Evolutionary conservation across 92 coral and sea anemone species (phyloP), one percentile per base, ranked within the genome.

Genomic region (Parazoanthus swiftii): DNA sequence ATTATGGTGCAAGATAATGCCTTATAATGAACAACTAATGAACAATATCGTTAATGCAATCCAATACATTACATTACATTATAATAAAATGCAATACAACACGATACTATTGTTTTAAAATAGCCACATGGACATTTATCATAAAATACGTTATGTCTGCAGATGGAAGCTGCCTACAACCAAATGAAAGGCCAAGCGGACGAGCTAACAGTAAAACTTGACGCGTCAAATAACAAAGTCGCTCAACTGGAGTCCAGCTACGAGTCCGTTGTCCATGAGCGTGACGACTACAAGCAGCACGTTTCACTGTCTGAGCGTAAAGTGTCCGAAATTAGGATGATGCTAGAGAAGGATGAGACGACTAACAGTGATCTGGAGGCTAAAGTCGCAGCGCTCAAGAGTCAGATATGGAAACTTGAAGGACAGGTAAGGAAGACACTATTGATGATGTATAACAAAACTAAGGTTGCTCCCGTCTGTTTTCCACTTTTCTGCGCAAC

Each of bases 291-390:
- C 79, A 86, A 81, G 74, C 91, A 91, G 38, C 86, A 84, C 11
- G 66, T 88, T 18, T 76, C 82, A 8, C 35, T 93, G 79, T 90
- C 98, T 6, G 95, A 94, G 70, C 78, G 90, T 7, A 91, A 91
- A 86, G 92, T 91, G 36, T 70, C 91, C 4, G 94, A 94, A 42
- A 88, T 90, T 38, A 89, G 68, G 63, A 67, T 44, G 7, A 71
- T 94, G 70, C 81, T 94, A 39, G 92, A 86, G 82, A 88, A 91
- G 63, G 89, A 88, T 8, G 98, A 94, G 78, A 89, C 90, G 36
- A 79, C 42, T 48, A 92, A 88, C 74, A 86, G 59, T 81, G 94
- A 89, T 25, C 76, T 93, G 2, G 95, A 94, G 59, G 85, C 86
- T 33, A 89, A 88, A 38, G 33, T 92, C 50, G 86, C 88, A 0